Percentiles rank a stretch among this genome's conserved stretches.
Conservation (phyloP, 2,113 vertebrate genomes). For the Lonchura striata region DNA sequence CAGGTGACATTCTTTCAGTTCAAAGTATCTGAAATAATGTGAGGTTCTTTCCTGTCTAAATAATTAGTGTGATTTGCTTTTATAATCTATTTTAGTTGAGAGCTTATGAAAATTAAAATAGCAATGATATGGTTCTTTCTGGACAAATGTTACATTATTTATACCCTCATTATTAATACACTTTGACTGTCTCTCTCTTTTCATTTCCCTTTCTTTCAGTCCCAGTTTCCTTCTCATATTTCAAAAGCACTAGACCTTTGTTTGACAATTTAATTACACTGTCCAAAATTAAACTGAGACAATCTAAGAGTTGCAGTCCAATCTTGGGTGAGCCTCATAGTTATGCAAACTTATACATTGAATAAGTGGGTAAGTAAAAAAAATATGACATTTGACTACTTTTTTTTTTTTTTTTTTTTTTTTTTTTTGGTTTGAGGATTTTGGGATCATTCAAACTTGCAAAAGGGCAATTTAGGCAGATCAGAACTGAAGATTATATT, state of each 20-base stretch:
- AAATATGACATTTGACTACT: background rate
- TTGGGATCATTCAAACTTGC: background rate
- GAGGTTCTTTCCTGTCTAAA: background rate
- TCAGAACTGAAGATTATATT: background rate
- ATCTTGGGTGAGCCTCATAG: background rate
- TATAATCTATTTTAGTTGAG: background rate
- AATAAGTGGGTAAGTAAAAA: background rate
- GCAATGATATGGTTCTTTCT: background rate
- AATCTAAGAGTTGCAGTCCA: background rate
- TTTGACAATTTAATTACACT: conserved; percentile 20
- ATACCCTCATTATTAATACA: conserved; percentile 11
- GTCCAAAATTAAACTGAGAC: background rate
- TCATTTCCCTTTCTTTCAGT: background rate
- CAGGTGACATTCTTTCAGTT: background rate
- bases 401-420: background rate
- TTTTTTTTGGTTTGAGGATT: background rate
- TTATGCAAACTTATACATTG: background rate
- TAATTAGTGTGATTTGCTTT: background rate
- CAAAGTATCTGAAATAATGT: background rate
- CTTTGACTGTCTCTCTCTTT: background rate
- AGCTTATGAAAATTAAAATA: conserved; percentile 22
- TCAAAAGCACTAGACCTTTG: background rate
- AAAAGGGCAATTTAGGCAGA: background rate
- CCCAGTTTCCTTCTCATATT: background rate
- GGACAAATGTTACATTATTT: conserved; percentile 16